Conservation (phyloP, 2,797 vertebrate genomes). For the Melanotaenia trifasciata region DNA sequence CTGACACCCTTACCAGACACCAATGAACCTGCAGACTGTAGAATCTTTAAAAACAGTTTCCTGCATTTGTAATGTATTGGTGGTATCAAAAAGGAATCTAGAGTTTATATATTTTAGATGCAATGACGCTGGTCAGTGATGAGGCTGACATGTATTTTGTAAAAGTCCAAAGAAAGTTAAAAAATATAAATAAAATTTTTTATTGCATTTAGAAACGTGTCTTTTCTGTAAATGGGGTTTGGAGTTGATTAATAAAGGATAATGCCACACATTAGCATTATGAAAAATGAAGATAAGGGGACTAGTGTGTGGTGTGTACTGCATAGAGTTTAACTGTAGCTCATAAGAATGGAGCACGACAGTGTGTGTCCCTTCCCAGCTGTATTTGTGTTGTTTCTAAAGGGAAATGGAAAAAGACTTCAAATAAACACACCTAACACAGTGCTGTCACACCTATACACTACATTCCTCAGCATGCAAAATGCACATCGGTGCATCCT, state of each 20-base stretch:
- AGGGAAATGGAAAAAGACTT: constrained; percentile 20
- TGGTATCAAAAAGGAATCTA: background rate
- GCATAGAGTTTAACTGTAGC: background rate
- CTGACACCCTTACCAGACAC: background rate
- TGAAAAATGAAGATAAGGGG: background rate
- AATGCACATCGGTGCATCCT: background rate
- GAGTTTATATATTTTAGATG: background rate
- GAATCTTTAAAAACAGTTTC: background rate
- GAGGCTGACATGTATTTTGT: background rate
- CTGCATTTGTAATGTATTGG: background rate
- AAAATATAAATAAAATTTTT: background rate
- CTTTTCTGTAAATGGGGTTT: background rate
- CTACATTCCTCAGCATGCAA: constrained; percentile 49
- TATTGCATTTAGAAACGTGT: background rate
- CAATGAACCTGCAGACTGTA: background rate
- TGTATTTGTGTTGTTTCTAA: constrained; percentile 71
- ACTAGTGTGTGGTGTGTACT: background rate
- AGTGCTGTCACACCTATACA: constrained; percentile 29
- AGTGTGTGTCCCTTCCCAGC: constrained; percentile 31
- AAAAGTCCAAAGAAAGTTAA: background rate
- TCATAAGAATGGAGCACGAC: background rate
- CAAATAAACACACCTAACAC: constrained; percentile 42
- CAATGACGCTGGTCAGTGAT: background rate
- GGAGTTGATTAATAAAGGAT: background rate
- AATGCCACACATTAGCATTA: background rate